These are phyloP conservation scores for Bombus consobrinus DNA, from an alignment of 1,140 invertebrate species.

Conservation along the genomic window DNA sequence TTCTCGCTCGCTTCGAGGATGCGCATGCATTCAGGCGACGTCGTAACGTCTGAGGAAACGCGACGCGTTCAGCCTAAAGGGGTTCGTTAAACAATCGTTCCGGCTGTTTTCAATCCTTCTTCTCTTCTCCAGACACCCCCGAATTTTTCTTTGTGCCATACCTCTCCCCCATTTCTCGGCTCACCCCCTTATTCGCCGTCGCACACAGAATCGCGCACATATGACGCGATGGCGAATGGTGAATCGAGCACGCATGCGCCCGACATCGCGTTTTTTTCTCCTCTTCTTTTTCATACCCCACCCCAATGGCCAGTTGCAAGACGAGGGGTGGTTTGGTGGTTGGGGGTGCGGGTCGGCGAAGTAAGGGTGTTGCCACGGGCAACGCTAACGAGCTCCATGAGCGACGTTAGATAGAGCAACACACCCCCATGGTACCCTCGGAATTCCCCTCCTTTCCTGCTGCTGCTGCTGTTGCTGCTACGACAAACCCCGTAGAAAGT, in stretches of 20 bases:
- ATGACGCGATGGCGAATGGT: constrained; percentile 70
- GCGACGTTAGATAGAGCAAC: constrained; percentile 81
- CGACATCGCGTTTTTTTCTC: constrained; percentile 46
- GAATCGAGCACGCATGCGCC: constrained; percentile 64
- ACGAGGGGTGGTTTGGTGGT: constrained; percentile 65
- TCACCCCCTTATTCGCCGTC: constrained; percentile 18
- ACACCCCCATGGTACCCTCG: constrained; percentile 71
- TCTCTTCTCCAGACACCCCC: constrained; percentile 52
- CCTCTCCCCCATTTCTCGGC: neutral
- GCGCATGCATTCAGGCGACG: neutral
- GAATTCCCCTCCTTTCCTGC: constrained; percentile 41
- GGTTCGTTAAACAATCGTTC: constrained; percentile 60
- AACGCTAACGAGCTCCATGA: constrained; percentile 83
- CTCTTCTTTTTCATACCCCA: constrained; percentile 53
- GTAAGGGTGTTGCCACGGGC: constrained; percentile 81
- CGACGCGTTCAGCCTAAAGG: constrained; percentile 25
- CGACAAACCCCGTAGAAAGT: constrained; percentile 73
- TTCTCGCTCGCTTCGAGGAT: neutral
- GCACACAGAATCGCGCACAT: constrained; percentile 61
- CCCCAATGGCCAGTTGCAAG: constrained; percentile 60
- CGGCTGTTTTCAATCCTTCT: constrained; percentile 50
- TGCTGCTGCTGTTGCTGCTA: constrained; percentile 28
- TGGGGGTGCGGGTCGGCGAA: constrained; percentile 61
- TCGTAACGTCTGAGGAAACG: constrained; percentile 36
- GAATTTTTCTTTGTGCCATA: constrained; percentile 65